phyloP scores from a whole-genome alignment of 2,797 vertebrate genomes.

The Meriones psammophilus region DNA sequence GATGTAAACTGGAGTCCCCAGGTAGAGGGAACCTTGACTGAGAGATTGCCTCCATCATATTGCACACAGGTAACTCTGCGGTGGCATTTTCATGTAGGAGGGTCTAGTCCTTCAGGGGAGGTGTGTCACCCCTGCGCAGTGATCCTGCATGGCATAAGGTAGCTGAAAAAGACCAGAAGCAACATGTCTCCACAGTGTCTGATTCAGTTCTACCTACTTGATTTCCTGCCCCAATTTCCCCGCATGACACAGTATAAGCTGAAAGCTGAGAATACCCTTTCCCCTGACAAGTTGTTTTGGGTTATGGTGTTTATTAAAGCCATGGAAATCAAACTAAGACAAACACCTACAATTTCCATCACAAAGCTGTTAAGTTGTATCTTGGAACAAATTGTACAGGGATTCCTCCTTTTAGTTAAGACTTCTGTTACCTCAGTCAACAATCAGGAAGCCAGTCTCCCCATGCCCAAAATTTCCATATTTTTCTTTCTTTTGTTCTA shows the following conservation, averaged over 20 bases:
- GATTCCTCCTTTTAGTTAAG: neutral
- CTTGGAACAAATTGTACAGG: neutral
- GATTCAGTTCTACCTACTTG: neutral
- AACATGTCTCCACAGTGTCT: neutral
- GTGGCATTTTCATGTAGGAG: neutral
- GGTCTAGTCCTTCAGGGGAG: neutral
- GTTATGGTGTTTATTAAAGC: neutral
- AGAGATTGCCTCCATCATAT: neutral
- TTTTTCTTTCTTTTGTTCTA: neutral
- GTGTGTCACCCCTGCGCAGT: fast-evolving
- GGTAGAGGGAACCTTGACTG: neutral
- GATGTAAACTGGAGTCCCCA: too few relatives aligned
- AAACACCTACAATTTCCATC: neutral
- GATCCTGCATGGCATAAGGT: neutral
- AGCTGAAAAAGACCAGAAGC: neutral
- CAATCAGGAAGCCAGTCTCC: neutral
- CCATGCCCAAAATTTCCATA: neutral
- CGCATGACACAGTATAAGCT: neutral
- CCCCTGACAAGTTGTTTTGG: neutral
- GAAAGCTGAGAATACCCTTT: neutral
- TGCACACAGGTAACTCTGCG: neutral
- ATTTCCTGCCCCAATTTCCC: neutral
- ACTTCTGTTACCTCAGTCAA: neutral
- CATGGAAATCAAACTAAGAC: neutral
- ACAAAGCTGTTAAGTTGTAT: neutral